phyloP scores from a whole-genome alignment of 2,797 vertebrate species.

The Pangasius macronema region DNA sequence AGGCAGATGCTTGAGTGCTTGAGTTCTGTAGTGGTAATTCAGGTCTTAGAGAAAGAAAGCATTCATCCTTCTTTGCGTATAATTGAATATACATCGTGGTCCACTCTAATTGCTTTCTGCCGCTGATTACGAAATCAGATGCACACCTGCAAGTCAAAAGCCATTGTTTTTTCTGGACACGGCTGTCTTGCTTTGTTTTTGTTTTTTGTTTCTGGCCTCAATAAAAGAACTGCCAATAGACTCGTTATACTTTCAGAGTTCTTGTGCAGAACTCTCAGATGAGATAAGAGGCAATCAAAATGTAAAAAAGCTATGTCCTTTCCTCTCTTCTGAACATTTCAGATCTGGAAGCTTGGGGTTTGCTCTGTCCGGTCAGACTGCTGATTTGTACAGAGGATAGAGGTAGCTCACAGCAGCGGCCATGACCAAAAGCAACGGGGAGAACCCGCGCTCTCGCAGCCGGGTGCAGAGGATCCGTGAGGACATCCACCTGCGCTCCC shows the following conservation, averaged over 20 bases:
- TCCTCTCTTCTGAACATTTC: background rate
- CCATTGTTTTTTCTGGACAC: background rate
- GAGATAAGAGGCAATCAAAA: background rate
- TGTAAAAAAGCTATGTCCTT: background rate
- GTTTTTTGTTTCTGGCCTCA: background rate
- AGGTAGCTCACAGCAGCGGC: constrained; percentile 23
- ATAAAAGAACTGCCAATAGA: background rate
- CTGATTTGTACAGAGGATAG: constrained; percentile 24
- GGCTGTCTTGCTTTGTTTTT: background rate
- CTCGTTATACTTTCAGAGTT: background rate
- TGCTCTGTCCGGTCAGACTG: background rate
- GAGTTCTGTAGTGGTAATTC: constrained; percentile 13
- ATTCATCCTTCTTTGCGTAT: constrained; percentile 14
- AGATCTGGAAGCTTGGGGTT: constrained; percentile 3
- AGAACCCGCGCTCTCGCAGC: constrained; percentile 74
- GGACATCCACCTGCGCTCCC: constrained; percentile 89
- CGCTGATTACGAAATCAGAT: background rate
- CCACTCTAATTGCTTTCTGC: background rate
- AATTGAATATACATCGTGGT: constrained; percentile 15
- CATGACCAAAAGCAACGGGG: constrained; percentile 80
- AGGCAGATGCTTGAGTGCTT: constrained; percentile 9
- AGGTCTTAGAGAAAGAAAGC: background rate
- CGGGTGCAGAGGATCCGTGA: constrained; percentile 91
- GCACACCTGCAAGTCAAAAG: constrained; percentile 33
- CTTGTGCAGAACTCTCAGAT: background rate